Base-by-base conservation (phyloP, 1,140 invertebrate genomes). In the Musca domestica region DNA sequence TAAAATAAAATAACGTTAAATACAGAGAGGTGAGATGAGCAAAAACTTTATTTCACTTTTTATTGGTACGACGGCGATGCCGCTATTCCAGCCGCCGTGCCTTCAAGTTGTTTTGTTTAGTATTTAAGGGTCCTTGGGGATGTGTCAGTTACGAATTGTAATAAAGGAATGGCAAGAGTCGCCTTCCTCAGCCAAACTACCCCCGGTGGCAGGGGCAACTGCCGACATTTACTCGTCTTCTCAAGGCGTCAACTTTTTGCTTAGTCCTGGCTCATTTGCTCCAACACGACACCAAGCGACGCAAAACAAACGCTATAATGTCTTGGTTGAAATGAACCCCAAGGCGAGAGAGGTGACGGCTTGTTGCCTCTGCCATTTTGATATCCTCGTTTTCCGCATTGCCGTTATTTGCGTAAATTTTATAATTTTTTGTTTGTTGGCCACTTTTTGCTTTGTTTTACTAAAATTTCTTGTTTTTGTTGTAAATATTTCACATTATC, bases 81-180 rank as follows among this genome's bases (percentile, higher is more conserved):
- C 20, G 54, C 54, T 58, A 27, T 30, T 30, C 17, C 71, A 72
- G 77, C 76, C 34, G 34, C 5, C 12, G 5, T 41, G 72, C 77
- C 78, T 78, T 78, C 74, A 78, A 78, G 77, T 78, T 78, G 76
- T 78, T 78, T 78, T 75, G 73, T 73, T 74, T 78, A 78, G 76
- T 78, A 78, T 78, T 78, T 78, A 78, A 73, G 76, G 77, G 77
- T 78, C 77, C 77, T 78, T 71, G 73, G 77, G 77, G 77, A 78
- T 72, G 25, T 30, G 25, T 58, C 15, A 58, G 54, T 20, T 27
- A n/a, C 25, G 17, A 5, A 56, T 4, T 25, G 52, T n/a, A n/a
- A n/a, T n/a, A n/a, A 12, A 58, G 2, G 15, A 30, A 58, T 5
- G 4, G 27, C 9, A 30, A 30, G 27, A 30, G 27, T 41, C 10